Percentiles rank a stretch among this genome's conserved stretches.
Evolutionary conservation across 2,888 invertebrate genomes (phyloP).

Genomic region (Andrena bucephala): DNA sequence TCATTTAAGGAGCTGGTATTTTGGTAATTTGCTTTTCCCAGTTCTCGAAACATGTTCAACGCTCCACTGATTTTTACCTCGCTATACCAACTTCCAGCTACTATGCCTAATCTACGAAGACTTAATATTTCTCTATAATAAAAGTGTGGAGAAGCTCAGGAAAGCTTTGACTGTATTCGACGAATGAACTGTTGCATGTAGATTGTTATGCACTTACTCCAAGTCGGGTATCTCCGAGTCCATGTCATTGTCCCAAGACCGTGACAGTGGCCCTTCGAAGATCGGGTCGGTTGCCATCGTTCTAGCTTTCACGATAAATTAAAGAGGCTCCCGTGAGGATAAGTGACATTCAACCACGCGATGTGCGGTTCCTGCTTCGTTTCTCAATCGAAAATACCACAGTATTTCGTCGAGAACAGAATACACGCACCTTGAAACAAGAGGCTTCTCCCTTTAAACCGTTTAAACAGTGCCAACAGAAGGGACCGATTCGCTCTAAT

Average conservation of each 20-base stretch:
- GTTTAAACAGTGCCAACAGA: conserved; percentile 37
- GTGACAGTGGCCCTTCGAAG: conserved; percentile 30
- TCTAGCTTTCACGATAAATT: conserved; percentile 10
- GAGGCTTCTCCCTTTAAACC: conserved; percentile 19
- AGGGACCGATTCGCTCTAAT: conserved; percentile 28
- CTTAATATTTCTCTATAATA: no score
- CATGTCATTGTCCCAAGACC: conserved; percentile 19
- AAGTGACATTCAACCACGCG: not conserved
- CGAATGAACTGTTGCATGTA: not conserved
- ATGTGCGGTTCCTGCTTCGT: not conserved
- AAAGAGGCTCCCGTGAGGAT: not conserved
- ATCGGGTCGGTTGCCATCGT: conserved; percentile 44
- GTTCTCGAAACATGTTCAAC: no score
- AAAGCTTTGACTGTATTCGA: not conserved
- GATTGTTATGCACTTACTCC: conserved; percentile 55
- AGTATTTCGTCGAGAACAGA: not conserved
- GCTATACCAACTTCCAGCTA: no score
- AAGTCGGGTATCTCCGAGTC: conserved; percentile 12
- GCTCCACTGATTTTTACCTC: no score
- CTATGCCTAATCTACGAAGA: no score
- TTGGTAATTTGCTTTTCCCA: no score
- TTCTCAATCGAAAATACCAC: not conserved
- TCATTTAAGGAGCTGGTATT: no score
- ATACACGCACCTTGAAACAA: not conserved
- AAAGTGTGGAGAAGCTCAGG: no score